A percentile compares a stretch with the other conserved stretches of the same genome.
Evolutionary conservation across 2,888 invertebrate genomes (phyloP).

Genomic region (Priocnemis perturbator): DNA sequence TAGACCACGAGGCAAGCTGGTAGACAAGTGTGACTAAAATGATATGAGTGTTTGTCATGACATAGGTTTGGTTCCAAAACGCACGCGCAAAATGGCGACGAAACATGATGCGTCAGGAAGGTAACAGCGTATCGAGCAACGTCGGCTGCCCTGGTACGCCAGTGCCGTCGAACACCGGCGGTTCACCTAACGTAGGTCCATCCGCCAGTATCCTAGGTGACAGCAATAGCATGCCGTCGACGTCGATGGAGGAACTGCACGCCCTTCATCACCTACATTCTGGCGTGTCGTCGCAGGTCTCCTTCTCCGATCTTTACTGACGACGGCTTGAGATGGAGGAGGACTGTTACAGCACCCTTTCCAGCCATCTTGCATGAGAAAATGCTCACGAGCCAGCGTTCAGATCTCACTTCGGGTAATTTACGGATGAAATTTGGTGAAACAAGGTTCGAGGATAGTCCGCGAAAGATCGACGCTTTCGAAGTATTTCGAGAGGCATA

Average conservation of each 20-base stretch:
- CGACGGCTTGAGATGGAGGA: conserved; percentile 64
- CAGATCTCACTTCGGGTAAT: not conserved
- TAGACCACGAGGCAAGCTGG: no score
- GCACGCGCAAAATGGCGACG: conserved; percentile 98
- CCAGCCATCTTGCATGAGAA: conserved; percentile 57
- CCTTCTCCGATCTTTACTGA: conserved; percentile 75
- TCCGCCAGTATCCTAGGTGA: conserved; percentile 75
- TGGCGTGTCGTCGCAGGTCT: conserved; percentile 73
- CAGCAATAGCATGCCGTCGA: conserved; percentile 76
- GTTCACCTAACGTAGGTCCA: conserved; percentile 70
- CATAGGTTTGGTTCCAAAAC: conserved; percentile 99
- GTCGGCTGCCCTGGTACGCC: conserved; percentile 72
- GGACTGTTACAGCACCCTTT: conserved; percentile 54
- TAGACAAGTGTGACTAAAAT: no score
- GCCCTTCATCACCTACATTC: conserved; percentile 77
- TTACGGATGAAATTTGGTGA: not conserved
- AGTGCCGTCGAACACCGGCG: conserved; percentile 70
- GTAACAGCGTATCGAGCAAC: conserved; percentile 65
- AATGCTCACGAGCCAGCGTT: not conserved
- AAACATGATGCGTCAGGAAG: conserved; percentile 92
- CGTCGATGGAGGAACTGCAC: conserved; percentile 77
- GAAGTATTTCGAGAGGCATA: no score
- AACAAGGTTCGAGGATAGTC: not conserved
- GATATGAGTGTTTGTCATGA: conserved; percentile 15
- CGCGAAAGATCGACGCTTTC: no score